Conservation (phyloP, 2,113 vertebrate genomes). For the Orycteropus afer region DNA sequence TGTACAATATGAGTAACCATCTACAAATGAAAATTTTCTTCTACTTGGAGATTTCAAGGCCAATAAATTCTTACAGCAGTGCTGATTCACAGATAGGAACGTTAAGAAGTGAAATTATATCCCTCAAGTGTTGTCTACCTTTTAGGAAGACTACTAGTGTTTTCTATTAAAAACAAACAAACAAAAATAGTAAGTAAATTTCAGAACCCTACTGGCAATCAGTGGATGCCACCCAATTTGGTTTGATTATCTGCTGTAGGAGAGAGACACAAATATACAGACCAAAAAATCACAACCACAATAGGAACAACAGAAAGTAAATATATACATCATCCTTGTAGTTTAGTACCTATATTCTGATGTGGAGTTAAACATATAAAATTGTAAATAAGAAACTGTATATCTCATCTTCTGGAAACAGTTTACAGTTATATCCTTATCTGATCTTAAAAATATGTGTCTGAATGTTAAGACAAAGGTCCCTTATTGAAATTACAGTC, state of each 20-base stretch:
- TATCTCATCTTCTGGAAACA: not conserved
- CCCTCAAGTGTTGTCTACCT: not conserved
- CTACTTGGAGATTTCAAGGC: not conserved
- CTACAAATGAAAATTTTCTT: not conserved
- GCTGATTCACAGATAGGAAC: not conserved
- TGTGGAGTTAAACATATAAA: not conserved
- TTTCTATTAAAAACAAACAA: not conserved
- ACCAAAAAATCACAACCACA: not conserved
- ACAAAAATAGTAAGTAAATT: not conserved
- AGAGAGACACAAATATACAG: not conserved
- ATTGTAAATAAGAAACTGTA: not conserved
- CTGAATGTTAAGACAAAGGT: not conserved
- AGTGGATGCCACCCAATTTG: not conserved
- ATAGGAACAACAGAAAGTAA: not conserved
- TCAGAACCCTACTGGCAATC: not conserved
- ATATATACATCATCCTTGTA: not conserved
- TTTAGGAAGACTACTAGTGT: not conserved
- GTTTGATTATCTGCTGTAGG: not conserved
- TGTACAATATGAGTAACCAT: not conserved
- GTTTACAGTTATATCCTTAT: not conserved
- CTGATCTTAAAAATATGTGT: not conserved
- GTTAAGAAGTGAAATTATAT: not conserved
- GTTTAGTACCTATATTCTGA: not conserved
- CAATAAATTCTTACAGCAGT: not conserved
- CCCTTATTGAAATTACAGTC: not conserved